Conservation (phyloP, 2,113 vertebrate genomes). For the Xiphophorus maculatus region DNA sequence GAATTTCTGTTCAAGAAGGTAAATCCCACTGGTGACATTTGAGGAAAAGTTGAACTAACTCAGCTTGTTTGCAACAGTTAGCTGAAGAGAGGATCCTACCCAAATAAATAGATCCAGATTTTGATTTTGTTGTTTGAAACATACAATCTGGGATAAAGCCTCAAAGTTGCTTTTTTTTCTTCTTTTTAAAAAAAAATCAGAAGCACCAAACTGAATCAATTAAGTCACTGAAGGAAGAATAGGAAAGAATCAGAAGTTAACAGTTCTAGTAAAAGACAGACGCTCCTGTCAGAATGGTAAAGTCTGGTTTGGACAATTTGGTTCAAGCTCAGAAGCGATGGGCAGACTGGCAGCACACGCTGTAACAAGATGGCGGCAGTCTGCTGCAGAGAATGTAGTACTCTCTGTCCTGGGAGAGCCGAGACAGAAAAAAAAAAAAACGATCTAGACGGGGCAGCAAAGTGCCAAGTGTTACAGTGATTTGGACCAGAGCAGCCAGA, state of each 20-base stretch:
- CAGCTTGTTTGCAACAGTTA: not conserved
- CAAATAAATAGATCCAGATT: not conserved
- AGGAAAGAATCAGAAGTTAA: slow-evolving; percentile 17
- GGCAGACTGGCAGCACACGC: slow-evolving; percentile 54
- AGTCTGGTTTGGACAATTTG: slow-evolving; percentile 48
- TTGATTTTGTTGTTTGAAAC: not conserved
- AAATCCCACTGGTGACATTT: not conserved
- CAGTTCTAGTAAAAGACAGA: slow-evolving; percentile 16
- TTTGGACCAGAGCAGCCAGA: slow-evolving; percentile 59
- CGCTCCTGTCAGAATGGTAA: slow-evolving; percentile 22
- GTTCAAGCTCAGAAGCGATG: slow-evolving; percentile 56
- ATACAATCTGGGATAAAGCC: not conserved
- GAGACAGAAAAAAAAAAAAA: slow-evolving; percentile 25
- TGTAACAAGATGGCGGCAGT: slow-evolving; percentile 73
- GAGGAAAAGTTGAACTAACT: slow-evolving; percentile 1
- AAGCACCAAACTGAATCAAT: slow-evolving; percentile 32
- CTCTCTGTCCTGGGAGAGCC: slow-evolving; percentile 57
- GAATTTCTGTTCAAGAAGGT: too few species aligned
- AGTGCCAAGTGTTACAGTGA: slow-evolving; percentile 69
- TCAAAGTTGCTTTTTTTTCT: not conserved
- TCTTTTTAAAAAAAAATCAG: too few species aligned
- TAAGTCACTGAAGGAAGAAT: slow-evolving; percentile 7
- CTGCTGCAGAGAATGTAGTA: slow-evolving; percentile 60
- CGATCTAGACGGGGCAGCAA: slow-evolving; percentile 47
- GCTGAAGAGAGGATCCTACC: not conserved